Evolutionary conservation across 2,797 vertebrate genomes (phyloP).

Genomic region (Ctenopoma multispine): DNA sequence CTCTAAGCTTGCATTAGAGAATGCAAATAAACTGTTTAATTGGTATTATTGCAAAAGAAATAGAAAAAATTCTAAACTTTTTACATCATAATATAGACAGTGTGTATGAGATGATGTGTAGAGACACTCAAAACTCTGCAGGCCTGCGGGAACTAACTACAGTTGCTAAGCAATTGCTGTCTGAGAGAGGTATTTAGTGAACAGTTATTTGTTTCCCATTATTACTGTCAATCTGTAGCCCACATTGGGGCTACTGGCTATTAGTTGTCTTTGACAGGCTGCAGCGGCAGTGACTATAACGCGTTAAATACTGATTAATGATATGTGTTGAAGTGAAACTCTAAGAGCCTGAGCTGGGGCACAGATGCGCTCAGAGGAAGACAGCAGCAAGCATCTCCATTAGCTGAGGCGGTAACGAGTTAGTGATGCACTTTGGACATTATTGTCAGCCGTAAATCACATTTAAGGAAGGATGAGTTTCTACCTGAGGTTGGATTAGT

Average conservation of each 20-base stretch:
- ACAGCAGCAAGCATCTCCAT: constrained; percentile 53
- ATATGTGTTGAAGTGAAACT: constrained; percentile 33
- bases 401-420: constrained; percentile 66
- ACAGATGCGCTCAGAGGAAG: constrained; percentile 38
- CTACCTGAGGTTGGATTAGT: constrained; percentile 52
- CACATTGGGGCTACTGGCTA: neutral
- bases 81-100: no score
- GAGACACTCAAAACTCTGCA: neutral
- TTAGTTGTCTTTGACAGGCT: constrained; percentile 16
- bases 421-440: constrained; percentile 64
- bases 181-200: neutral
- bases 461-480: constrained; percentile 53
- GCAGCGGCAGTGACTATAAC: constrained; percentile 17
- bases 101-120: no score
- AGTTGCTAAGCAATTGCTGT: neutral
- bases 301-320: constrained; percentile 61
- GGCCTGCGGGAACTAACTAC: neutral
- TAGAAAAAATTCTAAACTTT: no score
- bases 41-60: no score
- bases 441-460: constrained; percentile 70
- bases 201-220: neutral
- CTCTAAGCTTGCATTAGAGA: no score
- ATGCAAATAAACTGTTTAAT: no score
- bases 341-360: constrained; percentile 24
- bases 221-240: constrained; percentile 3